phyloP scores from a whole-genome alignment of 1,140 invertebrate genomes.

The Caenorhabditis briggsae region DNA sequence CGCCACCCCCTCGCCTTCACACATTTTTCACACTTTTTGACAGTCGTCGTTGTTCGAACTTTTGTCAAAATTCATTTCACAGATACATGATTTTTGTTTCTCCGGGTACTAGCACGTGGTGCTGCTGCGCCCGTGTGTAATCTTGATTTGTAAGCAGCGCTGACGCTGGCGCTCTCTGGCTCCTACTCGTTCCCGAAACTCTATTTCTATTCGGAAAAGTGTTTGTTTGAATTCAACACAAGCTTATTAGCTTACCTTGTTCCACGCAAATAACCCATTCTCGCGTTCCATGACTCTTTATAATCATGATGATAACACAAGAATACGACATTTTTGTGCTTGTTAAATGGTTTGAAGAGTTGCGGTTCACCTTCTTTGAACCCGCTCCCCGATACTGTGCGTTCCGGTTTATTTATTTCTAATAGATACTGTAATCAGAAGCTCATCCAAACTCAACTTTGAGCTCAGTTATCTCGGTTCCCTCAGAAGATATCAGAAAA shows the following conservation, averaged over 20 bases:
- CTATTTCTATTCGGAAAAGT: not conserved
- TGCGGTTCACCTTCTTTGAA: too few relatives aligned
- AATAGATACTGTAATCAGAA: too few relatives aligned
- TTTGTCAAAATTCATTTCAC: not conserved
- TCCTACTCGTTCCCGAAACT: constrained; percentile 19
- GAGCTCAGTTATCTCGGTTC: too few relatives aligned
- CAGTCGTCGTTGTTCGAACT: not conserved
- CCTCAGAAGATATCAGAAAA: too few relatives aligned
- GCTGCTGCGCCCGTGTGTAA: constrained; percentile 22
- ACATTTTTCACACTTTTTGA: not conserved
- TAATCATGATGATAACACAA: not conserved
- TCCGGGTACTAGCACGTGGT: not conserved
- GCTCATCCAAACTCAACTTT: too few relatives aligned
- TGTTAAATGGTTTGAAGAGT: not conserved
- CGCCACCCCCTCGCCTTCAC: not conserved
- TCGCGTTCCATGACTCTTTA: not conserved
- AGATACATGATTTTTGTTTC: not conserved
- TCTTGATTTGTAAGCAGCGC: not conserved
- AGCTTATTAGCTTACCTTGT: constrained; percentile 7
- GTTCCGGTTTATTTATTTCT: too few relatives aligned
- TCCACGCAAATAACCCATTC: constrained; percentile 6
- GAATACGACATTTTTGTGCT: not conserved
- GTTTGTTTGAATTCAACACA: not conserved
- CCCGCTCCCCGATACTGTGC: too few relatives aligned
- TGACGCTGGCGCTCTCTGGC: not conserved